A percentile compares a stretch with the other conserved stretches of the same genome.
These are phyloP conservation scores for Drosophila incognita DNA, from an alignment of 2,888 invertebrate species.

Conservation along the genomic window DNA sequence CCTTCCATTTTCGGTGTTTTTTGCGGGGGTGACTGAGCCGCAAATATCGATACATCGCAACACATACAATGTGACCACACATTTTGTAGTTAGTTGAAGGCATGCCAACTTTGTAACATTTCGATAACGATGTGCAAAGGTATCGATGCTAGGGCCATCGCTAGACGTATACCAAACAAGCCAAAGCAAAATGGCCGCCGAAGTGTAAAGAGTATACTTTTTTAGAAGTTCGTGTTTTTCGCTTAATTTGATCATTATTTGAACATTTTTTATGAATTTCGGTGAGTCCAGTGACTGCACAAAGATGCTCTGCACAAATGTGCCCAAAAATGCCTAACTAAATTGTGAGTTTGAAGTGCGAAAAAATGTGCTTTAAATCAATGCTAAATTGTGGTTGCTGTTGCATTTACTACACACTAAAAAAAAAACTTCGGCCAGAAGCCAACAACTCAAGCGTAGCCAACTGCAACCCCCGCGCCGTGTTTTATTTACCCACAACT, in stretches of 20 bases:
- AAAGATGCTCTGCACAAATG: not conserved
- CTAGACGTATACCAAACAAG: conserved; percentile 59
- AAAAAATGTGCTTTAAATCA: conserved; percentile 39
- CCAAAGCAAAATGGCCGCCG: conserved; percentile 72
- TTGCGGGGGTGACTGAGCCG: conserved; percentile 42
- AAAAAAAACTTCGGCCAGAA: conserved; percentile 56
- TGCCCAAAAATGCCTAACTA: not conserved
- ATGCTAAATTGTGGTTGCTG: conserved; percentile 34
- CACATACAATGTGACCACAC: conserved; percentile 11
- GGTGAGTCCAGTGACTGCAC: conserved; percentile 62
- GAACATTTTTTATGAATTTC: conserved; percentile 72
- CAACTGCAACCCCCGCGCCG: conserved; percentile 58
- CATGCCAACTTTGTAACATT: conserved; percentile 32
- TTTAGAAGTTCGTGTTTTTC: conserved; percentile 77
- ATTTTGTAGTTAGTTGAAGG: not conserved
- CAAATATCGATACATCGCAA: conserved; percentile 32
- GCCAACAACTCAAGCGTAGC: conserved; percentile 51
- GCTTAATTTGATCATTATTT: conserved; percentile 75
- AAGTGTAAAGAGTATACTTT: conserved; percentile 63
- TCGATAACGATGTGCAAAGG: not conserved
- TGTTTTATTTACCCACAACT: conserved; percentile 52
- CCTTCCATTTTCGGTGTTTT: conserved; percentile 49
- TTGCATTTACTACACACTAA: conserved; percentile 56
- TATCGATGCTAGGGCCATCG: conserved; percentile 34
- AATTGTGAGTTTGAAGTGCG: conserved; percentile 19